Evolutionary conservation across 2,113 vertebrate species (phyloP), one percentile per base, ranked within the genome.

Genomic region (Upupa epops): DNA sequence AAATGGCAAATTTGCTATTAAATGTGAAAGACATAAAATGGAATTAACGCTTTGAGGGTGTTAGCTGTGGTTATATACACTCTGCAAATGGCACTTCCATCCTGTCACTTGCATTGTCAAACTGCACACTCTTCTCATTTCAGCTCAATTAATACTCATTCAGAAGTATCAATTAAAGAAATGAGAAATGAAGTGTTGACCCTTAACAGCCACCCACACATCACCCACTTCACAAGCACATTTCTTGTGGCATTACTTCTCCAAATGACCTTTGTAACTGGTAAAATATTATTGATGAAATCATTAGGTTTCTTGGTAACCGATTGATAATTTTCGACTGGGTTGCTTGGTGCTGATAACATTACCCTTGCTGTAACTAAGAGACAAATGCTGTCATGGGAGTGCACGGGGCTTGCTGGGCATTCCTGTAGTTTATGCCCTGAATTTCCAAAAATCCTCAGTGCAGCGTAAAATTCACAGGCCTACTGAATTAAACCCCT

Each of bases 1-100:
- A 97, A 97, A 97, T 94, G 95, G 97, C 92, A 94, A 94, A 93
- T 96, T 95, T 97, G 95, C 95, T 95, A 96, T 97, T 96, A 97
- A 97, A 96, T 95, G 97, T 97, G 97, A 97, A 97, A 97, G 97
- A 96, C 96, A 93, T 96, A 94, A 97, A 96, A 94, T 89, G 92
- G 93, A 97, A 97, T 97, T 95, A 97, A 94, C 76, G 86, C 96
- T 95, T 92, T 72, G 94, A 95, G 96, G 94, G 59, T 86, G 92
- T 93, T 90, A 61, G 83, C 92, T 48, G 90, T 88, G 95, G 95
- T 89, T 54, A 82, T 70, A 75, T 63, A 73, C 93, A 81, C 86
- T 93, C 42, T 29, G 93, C 77, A 92, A 96, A 93, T 78, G 26
- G 90, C 61, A 60, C 37, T 75, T 93, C 94, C 22, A 80, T 83